Percentiles rank a stretch among this genome's conserved stretches.
phyloP scores from a whole-genome alignment of 2,797 vertebrate genomes.

The Muscicapa comitata region DNA sequence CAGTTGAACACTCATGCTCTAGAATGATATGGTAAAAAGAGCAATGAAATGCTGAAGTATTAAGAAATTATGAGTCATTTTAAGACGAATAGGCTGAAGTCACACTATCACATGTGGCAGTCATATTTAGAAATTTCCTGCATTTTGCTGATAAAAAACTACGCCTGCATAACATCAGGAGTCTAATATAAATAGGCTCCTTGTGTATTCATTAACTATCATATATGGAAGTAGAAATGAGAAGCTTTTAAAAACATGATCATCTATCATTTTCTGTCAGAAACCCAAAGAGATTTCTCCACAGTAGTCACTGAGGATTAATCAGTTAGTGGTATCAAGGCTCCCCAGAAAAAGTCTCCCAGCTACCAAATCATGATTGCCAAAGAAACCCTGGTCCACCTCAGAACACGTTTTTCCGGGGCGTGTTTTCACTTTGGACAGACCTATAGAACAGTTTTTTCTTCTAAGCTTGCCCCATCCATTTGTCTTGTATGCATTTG shows the following conservation, averaged over 20 bases:
- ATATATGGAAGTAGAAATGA: neutral
- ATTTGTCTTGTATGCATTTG: neutral
- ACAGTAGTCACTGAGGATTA: neutral
- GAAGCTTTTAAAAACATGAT: neutral
- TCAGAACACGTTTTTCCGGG: neutral
- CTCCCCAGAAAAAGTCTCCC: neutral
- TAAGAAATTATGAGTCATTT: neutral
- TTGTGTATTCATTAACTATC: neutral
- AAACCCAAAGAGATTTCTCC: neutral
- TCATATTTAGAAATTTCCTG: neutral
- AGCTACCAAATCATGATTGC: neutral
- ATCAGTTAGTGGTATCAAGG: neutral
- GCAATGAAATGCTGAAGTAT: neutral
- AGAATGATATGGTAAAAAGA: neutral
- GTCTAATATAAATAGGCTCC: neutral
- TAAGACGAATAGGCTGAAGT: conserved; percentile 2
- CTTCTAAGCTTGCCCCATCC: neutral
- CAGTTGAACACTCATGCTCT: neutral
- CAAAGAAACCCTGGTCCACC: neutral
- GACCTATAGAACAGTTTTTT: neutral
- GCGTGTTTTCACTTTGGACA: neutral
- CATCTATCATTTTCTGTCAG: neutral
- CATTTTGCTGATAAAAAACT: neutral
- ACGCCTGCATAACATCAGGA: neutral
- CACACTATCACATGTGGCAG: neutral